Conservation (phyloP, 2,113 vertebrate species). For the Plestiodon gilberti region DNA sequence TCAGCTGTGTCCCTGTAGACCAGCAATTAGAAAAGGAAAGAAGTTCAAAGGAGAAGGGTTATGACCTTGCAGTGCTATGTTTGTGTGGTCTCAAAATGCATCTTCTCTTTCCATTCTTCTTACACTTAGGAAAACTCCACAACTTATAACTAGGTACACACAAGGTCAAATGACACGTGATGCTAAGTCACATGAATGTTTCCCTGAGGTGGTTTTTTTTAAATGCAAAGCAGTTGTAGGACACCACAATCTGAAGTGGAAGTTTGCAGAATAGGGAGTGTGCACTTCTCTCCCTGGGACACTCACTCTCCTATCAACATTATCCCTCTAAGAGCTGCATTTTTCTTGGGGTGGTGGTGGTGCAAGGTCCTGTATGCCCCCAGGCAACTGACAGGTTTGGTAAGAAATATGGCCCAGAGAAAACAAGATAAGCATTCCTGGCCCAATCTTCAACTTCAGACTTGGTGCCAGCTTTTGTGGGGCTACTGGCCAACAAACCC, state of each 20-base stretch:
- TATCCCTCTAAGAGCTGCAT: neutral
- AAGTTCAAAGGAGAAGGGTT: conserved; percentile 72
- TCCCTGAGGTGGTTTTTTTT: neutral
- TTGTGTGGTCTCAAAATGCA: conserved; percentile 34
- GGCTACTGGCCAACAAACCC: too few species aligned
- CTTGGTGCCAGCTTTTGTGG: too few species aligned
- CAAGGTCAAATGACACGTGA: neutral
- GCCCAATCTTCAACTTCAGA: neutral
- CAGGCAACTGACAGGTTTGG: neutral
- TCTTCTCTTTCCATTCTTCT: conserved; percentile 39
- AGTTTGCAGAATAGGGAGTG: neutral
- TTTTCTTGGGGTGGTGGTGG: neutral
- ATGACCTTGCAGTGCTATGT: conserved; percentile 59
- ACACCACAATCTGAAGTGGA: too few species aligned
- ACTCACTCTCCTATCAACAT: neutral
- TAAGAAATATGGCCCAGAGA: neutral
- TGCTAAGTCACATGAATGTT: neutral
- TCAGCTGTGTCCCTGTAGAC: conserved; percentile 75
- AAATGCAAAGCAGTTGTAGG: neutral
- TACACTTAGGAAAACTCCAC: conserved; percentile 25
- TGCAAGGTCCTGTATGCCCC: neutral
- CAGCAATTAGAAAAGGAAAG: conserved; percentile 74
- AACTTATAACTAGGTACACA: conserved; percentile 14
- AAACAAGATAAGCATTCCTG: neutral
- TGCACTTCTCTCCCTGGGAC: neutral